phyloP scores from a whole-genome alignment of 2,797 vertebrate species.

The Melanitta fusca region DNA sequence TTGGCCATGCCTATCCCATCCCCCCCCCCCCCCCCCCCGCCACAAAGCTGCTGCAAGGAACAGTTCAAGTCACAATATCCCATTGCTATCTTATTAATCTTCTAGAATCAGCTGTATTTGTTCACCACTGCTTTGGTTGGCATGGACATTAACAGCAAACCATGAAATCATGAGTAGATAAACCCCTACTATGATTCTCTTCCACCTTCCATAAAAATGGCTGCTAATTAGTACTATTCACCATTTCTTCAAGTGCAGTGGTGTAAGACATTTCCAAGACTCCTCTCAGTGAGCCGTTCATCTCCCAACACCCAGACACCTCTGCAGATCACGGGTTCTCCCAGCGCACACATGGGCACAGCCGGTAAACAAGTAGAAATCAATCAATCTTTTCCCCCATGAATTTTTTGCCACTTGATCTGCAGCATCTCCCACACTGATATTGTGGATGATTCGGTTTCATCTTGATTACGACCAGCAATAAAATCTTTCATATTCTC shows the following conservation, averaged over 20 bases:
- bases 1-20: too few relatives aligned
- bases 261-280: rapidly evolving
- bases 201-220: rapidly evolving
- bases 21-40: too few relatives aligned
- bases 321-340: not conserved
- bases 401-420: conserved; percentile 12
- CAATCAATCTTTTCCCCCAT: not conserved
- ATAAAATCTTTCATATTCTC: conserved; percentile 47
- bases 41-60: not conserved
- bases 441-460: conserved; percentile 24
- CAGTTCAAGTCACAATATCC: not conserved
- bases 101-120: not conserved
- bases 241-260: not conserved
- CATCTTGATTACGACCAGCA: conserved; percentile 24
- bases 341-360: not conserved
- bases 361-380: conserved; percentile 7
- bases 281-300: not conserved
- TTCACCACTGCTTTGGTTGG: not conserved
- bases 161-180: not conserved
- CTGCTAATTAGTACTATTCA: not conserved
- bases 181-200: not conserved
- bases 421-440: not conserved
- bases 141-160: not conserved
- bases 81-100: not conserved
- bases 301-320: not conserved